Conservation (phyloP, 2,113 vertebrate species). For the Catharus fuscescens region DNA sequence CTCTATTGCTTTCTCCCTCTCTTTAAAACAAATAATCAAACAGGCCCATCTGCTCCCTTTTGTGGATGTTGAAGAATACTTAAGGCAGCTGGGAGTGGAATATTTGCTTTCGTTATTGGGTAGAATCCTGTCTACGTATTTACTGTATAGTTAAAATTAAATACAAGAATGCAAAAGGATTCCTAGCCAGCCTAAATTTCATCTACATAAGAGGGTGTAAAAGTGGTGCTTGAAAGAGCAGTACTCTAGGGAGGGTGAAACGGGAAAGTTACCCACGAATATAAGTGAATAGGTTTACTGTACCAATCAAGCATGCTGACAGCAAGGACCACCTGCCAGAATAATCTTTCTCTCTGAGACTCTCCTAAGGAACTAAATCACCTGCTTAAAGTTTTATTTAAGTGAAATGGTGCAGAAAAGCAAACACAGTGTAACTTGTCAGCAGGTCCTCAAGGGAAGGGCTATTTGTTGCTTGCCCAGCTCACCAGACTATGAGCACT, state of each 20-base stretch:
- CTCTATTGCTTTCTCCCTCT: not conserved
- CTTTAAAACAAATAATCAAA: not conserved
- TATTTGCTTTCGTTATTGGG: constrained; percentile 10
- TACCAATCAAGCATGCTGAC: constrained; percentile 53
- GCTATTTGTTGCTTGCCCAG: constrained; percentile 23
- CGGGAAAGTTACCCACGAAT: not conserved
- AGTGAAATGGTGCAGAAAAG: constrained; percentile 68
- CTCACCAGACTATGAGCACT: not conserved
- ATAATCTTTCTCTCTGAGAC: constrained; percentile 52
- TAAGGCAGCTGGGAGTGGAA: constrained; percentile 4
- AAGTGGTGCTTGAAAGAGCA: constrained; percentile 45
- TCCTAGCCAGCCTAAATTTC: not conserved
- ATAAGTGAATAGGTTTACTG: constrained; percentile 44
- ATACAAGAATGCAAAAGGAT: constrained; percentile 5
- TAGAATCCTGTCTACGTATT: constrained; percentile 9
- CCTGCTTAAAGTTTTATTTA: constrained; percentile 69
- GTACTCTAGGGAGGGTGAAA: not conserved
- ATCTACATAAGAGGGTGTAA: not conserved
- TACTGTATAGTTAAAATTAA: constrained; percentile 38
- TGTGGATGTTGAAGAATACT: constrained; percentile 16
- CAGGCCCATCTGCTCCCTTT: constrained; percentile 13
- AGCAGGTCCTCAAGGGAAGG: constrained; percentile 25
- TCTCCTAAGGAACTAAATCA: constrained; percentile 67
- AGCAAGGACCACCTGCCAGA: constrained; percentile 67
- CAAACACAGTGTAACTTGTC: constrained; percentile 42